These are phyloP conservation scores for Melanostoma scalare DNA, from an alignment of 2,888 invertebrate genomes.

Conservation along the genomic window DNA sequence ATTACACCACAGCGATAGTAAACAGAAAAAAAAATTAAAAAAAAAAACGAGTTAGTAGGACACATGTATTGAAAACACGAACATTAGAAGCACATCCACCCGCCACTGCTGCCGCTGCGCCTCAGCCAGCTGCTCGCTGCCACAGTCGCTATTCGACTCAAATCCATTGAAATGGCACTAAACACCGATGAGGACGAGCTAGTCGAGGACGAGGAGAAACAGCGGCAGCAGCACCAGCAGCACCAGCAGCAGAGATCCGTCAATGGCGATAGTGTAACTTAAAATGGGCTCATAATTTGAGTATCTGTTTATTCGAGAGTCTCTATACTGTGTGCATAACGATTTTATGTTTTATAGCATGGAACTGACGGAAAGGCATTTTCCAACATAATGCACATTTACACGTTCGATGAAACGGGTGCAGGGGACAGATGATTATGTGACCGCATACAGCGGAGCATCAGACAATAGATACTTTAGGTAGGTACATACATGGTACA, in stretches of 20 bases:
- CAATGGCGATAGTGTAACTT: constrained; percentile 54
- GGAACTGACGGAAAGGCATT: constrained; percentile 65
- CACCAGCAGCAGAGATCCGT: constrained; percentile 21
- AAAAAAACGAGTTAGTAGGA: constrained; percentile 66
- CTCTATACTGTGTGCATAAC: constrained; percentile 26
- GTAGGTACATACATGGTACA: constrained; percentile 20
- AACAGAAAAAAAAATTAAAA: neutral
- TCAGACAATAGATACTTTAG: constrained; percentile 62
- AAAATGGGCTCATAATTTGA: constrained; percentile 63
- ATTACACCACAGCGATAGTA: constrained; percentile 39
- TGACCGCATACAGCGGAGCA: constrained; percentile 4
- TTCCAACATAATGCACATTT: constrained; percentile 58
- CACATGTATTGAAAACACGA: constrained; percentile 60
- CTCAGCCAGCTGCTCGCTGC: constrained; percentile 20
- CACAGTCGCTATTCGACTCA: neutral
- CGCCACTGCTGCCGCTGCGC: constrained; percentile 15
- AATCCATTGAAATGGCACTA: constrained; percentile 43
- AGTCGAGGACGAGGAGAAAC: constrained; percentile 12
- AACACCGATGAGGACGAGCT: constrained; percentile 23
- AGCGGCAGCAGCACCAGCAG: no score
- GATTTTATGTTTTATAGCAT: constrained; percentile 54
- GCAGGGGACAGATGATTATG: neutral
- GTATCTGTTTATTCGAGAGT: constrained; percentile 61
- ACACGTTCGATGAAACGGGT: constrained; percentile 14
- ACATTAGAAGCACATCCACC: constrained; percentile 26